Conservation (phyloP, 2,888 invertebrate species). For the Myathropa florea region DNA sequence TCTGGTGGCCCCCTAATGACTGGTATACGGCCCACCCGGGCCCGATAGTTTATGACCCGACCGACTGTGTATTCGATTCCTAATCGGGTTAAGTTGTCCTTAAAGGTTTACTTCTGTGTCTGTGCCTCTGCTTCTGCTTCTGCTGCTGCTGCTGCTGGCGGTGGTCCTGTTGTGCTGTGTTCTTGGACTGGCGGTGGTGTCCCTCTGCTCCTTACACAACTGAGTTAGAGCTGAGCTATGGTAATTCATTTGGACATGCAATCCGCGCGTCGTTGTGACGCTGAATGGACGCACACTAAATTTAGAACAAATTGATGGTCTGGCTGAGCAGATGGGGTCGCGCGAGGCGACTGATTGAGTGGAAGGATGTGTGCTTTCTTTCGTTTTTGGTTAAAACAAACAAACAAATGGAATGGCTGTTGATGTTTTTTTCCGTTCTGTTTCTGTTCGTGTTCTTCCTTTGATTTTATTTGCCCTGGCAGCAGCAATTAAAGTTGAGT, state of each 20-base stretch:
- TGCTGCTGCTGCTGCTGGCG: neutral
- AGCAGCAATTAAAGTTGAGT: constrained; percentile 37
- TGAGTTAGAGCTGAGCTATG: constrained; percentile 8
- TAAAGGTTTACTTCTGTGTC: neutral
- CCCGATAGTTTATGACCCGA: constrained; percentile 38
- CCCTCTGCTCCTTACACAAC: neutral
- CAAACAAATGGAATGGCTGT: neutral
- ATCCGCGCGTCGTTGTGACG: constrained; percentile 8
- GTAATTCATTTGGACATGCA: constrained; percentile 58
- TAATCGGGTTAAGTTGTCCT: constrained; percentile 50
- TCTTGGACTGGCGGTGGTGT: neutral
- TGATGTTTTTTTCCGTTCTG: neutral
- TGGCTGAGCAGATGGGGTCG: neutral
- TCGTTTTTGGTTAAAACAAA: constrained; percentile 4
- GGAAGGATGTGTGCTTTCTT: neutral
- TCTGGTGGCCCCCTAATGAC: constrained; percentile 45
- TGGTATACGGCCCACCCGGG: constrained; percentile 5
- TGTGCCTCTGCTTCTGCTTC: neutral
- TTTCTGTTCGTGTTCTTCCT: too few relatives aligned
- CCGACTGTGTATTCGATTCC: constrained; percentile 37
- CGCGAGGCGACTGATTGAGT: constrained; percentile 1
- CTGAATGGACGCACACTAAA: constrained; percentile 39
- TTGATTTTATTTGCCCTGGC: constrained; percentile 2
- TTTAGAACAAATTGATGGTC: constrained; percentile 31
- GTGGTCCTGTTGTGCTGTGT: too few relatives aligned